A percentile compares a stretch with the other conserved stretches of the same genome.
These are phyloP conservation scores for Tipula lateralis DNA, from an alignment of 2,888 invertebrate species.

Conservation along the genomic window DNA sequence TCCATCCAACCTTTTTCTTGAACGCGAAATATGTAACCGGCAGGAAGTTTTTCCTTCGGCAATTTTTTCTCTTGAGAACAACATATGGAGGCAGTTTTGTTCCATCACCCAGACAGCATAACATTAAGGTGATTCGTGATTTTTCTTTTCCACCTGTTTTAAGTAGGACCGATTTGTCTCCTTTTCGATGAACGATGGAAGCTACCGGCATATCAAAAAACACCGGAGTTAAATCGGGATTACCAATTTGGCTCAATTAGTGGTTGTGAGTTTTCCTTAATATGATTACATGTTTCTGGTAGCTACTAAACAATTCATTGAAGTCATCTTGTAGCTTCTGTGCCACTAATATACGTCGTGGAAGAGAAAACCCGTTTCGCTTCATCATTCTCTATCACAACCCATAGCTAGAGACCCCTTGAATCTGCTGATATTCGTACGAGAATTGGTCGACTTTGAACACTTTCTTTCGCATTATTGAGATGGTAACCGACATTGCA, in stretches of 20 bases:
- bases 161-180: not conserved
- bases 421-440: too few species aligned
- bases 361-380: too few species aligned
- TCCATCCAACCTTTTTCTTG: too few species aligned
- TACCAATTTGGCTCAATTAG: not conserved
- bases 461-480: too few species aligned
- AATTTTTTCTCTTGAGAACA: not conserved
- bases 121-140: not conserved
- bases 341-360: too few species aligned
- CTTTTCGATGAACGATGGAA: not conserved
- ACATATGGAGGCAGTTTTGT: not conserved
- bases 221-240: not conserved
- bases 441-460: too few species aligned
- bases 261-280: not conserved
- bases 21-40: too few species aligned
- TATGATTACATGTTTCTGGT: not conserved
- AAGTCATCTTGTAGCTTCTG: too few species aligned
- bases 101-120: not conserved
- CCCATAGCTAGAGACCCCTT: too few species aligned
- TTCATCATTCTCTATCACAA: too few species aligned
- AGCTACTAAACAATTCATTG: too few species aligned
- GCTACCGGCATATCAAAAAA: not conserved
- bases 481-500: too few species aligned
- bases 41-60: not conserved
- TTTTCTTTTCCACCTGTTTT: not conserved